A percentile compares a stretch with the other conserved stretches of the same genome.
Conservation (phyloP, 2,888 invertebrate genomes). For the Tenthredo mesomela region DNA sequence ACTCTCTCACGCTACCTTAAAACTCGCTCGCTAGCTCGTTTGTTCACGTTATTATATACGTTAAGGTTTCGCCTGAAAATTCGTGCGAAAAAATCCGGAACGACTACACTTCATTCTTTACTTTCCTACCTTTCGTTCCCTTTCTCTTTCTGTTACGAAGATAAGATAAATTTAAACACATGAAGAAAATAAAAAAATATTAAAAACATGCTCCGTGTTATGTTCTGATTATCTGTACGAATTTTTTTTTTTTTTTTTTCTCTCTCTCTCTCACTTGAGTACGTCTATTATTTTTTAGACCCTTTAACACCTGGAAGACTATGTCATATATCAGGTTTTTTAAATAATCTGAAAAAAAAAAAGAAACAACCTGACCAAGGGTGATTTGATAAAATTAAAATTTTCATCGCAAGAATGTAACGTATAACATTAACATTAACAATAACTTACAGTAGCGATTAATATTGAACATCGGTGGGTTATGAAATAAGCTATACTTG, state of each 20-base stretch:
- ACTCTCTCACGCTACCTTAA: constrained; percentile 39
- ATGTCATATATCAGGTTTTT: not conserved
- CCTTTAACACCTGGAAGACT: not conserved
- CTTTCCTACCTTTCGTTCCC: not conserved
- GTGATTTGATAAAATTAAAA: not conserved
- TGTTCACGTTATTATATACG: constrained; percentile 8
- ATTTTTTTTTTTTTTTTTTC: not conserved
- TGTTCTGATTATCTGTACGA: not conserved
- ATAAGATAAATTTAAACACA: not conserved
- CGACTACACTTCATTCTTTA: not conserved
- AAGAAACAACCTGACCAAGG: not conserved
- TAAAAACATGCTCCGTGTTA: not conserved
- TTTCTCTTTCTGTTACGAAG: not conserved
- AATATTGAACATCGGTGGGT: not conserved
- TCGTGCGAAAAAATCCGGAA: constrained; percentile 7
- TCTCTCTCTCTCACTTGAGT: not conserved
- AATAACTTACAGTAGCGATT: not conserved
- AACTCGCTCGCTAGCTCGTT: constrained; percentile 26
- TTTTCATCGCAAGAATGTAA: not conserved
- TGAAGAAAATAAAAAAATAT: constrained; percentile 8
- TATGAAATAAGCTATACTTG: constrained; percentile 45
- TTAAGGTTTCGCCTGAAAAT: not conserved
- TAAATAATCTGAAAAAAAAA: not conserved
- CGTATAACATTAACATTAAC: not conserved
- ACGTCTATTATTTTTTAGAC: not conserved